A percentile compares a stretch with the other conserved stretches of the same genome.
Conservation (phyloP, 2,888 invertebrate genomes). For the Carcina quercana region DNA sequence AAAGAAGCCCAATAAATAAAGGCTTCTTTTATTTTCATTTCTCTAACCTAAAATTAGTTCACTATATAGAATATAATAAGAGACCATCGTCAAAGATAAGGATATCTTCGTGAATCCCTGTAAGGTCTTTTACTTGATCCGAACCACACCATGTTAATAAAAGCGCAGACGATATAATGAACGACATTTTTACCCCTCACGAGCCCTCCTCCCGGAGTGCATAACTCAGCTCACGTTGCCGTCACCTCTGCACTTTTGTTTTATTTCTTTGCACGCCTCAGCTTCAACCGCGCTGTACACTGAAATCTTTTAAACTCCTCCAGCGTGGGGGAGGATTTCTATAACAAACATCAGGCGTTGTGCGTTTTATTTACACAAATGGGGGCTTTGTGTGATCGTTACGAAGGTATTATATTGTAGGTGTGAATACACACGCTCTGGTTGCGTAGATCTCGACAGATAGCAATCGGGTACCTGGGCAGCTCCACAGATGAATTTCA, state of each 20-base stretch:
- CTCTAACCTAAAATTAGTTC: no score
- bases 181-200: slow-evolving; percentile 28
- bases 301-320: slow-evolving; percentile 40
- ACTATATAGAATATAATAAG: no score
- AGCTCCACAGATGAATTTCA: no score
- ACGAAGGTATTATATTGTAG: slow-evolving; percentile 67
- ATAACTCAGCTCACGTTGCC: slow-evolving; percentile 37
- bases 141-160: no score
- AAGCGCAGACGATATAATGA: slow-evolving; percentile 37
- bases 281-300: slow-evolving; percentile 50
- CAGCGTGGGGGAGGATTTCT: slow-evolving; percentile 54
- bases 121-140: no score
- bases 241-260: slow-evolving; percentile 62
- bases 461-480: no score
- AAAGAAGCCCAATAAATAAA: no score
- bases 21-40: no score
- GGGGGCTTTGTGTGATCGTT: slow-evolving; percentile 59
- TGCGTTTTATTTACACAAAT: slow-evolving; percentile 61
- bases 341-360: slow-evolving; percentile 67
- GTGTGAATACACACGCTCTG: slow-evolving; percentile 59
- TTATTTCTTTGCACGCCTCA: slow-evolving; percentile 61
- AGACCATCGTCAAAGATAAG: no score
- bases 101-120: no score
- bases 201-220: slow-evolving; percentile 39
- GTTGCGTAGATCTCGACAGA: no score